A percentile compares a stretch with the other conserved stretches of the same genome.
phyloP scores from a whole-genome alignment of 2,113 vertebrate genomes.

The Engystomops pustulosus region DNA sequence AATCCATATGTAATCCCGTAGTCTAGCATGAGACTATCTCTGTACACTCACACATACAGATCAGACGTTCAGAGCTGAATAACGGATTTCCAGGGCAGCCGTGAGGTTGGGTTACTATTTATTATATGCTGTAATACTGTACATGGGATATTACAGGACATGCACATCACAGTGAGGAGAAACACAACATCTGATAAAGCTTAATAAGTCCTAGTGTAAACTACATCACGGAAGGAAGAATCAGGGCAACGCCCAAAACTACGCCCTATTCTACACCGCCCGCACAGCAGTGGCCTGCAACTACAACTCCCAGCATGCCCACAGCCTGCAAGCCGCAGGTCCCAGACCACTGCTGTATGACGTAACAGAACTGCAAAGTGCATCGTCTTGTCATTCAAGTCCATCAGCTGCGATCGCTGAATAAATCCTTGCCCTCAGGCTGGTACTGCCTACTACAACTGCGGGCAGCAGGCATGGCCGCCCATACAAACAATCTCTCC shows the following conservation, averaged over 20 bases:
- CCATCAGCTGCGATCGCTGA: neutral
- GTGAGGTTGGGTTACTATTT: neutral
- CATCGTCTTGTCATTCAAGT: neutral
- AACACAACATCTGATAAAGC: slow-evolving; percentile 1
- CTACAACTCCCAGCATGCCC: neutral
- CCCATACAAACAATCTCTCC: neutral
- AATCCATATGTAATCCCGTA: too few species aligned
- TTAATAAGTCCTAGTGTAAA: neutral
- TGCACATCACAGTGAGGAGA: slow-evolving; percentile 47
- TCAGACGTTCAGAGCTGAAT: neutral
- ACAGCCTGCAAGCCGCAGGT: neutral
- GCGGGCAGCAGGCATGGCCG: neutral
- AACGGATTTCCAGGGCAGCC: neutral
- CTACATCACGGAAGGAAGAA: neutral
- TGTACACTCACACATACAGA: too few species aligned
- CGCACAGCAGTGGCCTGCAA: neutral
- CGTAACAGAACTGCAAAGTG: neutral
- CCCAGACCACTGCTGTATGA: neutral
- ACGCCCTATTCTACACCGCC: neutral
- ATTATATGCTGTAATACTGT: slow-evolving; percentile 51
- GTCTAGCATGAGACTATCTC: too few species aligned
- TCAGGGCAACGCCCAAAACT: neutral
- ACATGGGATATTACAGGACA: slow-evolving; percentile 19
- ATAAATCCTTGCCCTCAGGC: neutral
- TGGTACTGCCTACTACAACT: neutral